Evolutionary conservation across 2,113 vertebrate genomes (phyloP).

Genomic region (Nothobranchius kuhntae): DNA sequence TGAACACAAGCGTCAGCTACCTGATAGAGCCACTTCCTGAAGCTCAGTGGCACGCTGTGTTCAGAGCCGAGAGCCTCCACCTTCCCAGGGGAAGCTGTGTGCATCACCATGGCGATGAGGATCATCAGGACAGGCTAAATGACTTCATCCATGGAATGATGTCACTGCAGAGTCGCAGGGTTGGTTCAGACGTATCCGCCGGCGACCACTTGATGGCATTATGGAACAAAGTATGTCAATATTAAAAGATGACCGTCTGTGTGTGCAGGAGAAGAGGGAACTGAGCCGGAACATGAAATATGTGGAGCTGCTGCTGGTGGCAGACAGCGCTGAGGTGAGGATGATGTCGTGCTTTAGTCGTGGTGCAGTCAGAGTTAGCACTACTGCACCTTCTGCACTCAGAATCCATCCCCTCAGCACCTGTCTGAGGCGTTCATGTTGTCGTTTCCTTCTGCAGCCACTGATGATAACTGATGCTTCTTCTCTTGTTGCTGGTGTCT

Average conservation of each 20-base stretch:
- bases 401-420: neutral
- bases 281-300: conserved; percentile 86
- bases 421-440: neutral
- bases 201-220: neutral
- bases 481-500: neutral
- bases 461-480: neutral
- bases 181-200: conserved; percentile 49
- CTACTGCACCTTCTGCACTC: neutral
- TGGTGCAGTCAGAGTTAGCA: neutral
- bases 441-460: neutral
- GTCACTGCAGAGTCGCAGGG: conserved; percentile 75
- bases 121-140: conserved; percentile 50
- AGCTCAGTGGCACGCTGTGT: conserved; percentile 82
- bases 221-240: neutral
- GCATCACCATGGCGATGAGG: conserved; percentile 59
- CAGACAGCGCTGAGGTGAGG: conserved; percentile 94
- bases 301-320: conserved; percentile 93
- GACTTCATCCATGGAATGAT: conserved; percentile 76
- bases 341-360: neutral
- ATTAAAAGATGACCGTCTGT: neutral
- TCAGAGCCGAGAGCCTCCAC: conserved; percentile 83
- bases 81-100: conserved; percentile 80
- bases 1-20: conserved; percentile 88
- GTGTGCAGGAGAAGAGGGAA: conserved; percentile 85
- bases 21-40: conserved; percentile 85